These are phyloP conservation scores for Valencia hispanica DNA, from an alignment of 2,797 vertebrate genomes.

Conservation along the genomic window DNA sequence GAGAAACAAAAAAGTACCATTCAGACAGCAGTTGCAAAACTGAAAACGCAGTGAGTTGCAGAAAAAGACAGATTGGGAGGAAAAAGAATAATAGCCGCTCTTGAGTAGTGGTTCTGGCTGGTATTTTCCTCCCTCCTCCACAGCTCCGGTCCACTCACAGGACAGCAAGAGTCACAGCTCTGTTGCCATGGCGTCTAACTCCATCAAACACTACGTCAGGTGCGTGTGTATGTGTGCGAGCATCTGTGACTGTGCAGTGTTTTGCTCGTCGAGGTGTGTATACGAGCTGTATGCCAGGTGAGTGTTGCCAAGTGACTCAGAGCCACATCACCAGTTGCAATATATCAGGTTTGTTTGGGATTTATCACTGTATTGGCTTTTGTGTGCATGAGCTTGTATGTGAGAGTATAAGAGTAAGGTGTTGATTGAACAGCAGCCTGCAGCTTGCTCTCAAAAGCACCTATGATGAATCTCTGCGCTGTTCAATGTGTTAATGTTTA, in stretches of 20 bases:
- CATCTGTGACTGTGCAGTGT: constrained; percentile 37
- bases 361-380: constrained; percentile 55
- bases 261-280: constrained; percentile 30
- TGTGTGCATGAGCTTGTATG: constrained; percentile 29
- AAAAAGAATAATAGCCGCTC: constrained; percentile 63
- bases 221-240: constrained; percentile 52
- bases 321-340: constrained; percentile 67
- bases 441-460: constrained; percentile 53
- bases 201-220: constrained; percentile 77
- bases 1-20: constrained; percentile 2
- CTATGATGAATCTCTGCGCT: constrained; percentile 69
- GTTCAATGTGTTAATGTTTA: constrained; percentile 75
- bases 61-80: constrained; percentile 38
- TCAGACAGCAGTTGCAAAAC: constrained; percentile 13
- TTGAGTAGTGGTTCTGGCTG: constrained; percentile 57
- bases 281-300: constrained; percentile 57
- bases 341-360: constrained; percentile 63
- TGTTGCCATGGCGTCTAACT: constrained; percentile 78
- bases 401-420: constrained; percentile 38
- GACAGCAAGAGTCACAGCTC: constrained; percentile 76
- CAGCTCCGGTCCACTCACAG: constrained; percentile 73
- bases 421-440: constrained; percentile 66
- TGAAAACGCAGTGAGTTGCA: constrained; percentile 18
- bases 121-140: constrained; percentile 68
- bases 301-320: constrained; percentile 74